Evolutionary conservation across 2,888 invertebrate genomes (phyloP).

Genomic region (Drosophila colorata): DNA sequence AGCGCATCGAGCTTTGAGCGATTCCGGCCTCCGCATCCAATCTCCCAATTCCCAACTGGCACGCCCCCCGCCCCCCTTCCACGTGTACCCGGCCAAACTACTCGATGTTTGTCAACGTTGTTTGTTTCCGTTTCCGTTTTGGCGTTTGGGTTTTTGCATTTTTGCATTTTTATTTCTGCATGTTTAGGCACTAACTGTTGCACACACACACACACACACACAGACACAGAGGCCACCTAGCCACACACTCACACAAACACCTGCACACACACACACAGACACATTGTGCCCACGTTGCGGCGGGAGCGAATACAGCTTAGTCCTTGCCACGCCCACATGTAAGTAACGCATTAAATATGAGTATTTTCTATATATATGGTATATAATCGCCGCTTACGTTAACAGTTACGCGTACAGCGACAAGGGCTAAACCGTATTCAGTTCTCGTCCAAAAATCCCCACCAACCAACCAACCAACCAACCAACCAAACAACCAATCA

Average conservation of each 20-base stretch:
- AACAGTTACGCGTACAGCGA: constrained; percentile 73
- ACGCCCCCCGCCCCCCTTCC: not conserved
- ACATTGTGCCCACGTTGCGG: constrained; percentile 34
- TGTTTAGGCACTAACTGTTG: constrained; percentile 36
- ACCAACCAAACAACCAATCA: constrained; percentile 18
- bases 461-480: constrained; percentile 25
- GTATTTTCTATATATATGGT: constrained; percentile 40
- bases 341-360: constrained; percentile 76
- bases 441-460: constrained; percentile 67
- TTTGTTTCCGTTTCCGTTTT: constrained; percentile 17
- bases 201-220: constrained; percentile 15
- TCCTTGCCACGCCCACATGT: constrained; percentile 84
- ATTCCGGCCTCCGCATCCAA: not conserved
- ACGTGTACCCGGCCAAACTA: not conserved
- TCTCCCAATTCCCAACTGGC: not conserved
- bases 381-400: constrained; percentile 76
- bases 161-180: constrained; percentile 26
- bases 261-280: constrained; percentile 9
- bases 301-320: constrained; percentile 84
- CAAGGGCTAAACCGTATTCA: constrained; percentile 85
- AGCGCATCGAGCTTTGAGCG: constrained; percentile 77
- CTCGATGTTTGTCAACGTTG: constrained; percentile 9
- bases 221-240: constrained; percentile 3
- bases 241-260: constrained; percentile 11
- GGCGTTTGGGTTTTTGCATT: constrained; percentile 15